Conservation (phyloP, 2,113 vertebrate species). For the Dicerorhinus sumatrensis region DNA sequence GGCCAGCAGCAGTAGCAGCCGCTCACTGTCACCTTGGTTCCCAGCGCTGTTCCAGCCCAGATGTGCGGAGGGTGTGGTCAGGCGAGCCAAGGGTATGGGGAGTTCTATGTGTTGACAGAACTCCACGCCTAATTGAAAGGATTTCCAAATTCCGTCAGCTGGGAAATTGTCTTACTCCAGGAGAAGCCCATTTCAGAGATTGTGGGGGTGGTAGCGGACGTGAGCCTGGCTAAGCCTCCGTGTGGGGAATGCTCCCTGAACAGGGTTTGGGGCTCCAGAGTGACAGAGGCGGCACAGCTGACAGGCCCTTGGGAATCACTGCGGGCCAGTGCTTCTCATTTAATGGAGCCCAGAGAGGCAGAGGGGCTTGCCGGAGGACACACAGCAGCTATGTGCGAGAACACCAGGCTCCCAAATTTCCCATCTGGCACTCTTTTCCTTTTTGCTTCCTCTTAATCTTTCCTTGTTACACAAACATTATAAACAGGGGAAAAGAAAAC, state of each 20-base stretch:
- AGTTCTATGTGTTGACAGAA: background rate
- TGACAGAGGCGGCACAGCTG: no score
- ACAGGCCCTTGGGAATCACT: background rate
- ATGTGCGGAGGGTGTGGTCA: no score
- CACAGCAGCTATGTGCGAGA: background rate
- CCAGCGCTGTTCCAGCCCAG: fast-evolving
- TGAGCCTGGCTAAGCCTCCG: background rate
- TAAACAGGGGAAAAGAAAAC: fast-evolving
- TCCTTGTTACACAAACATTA: background rate
- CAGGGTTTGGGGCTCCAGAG: no score
- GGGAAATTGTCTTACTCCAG: background rate
- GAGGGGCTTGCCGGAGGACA: background rate
- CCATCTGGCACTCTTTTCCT: fast-evolving
- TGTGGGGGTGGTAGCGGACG: fast-evolving
- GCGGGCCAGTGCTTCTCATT: background rate
- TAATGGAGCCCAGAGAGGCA: background rate
- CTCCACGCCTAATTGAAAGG: background rate
- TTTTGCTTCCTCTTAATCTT: background rate
- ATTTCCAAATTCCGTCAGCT: background rate
- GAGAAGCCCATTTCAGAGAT: background rate
- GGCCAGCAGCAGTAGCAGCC: background rate
- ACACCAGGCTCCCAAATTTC: fast-evolving
- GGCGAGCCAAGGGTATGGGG: background rate
- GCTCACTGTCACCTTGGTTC: fast-evolving
- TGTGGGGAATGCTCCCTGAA: fast-evolving